Evolutionary conservation across 1,140 invertebrate species (phyloP).

Genomic region (Oedothorax gibbosus): DNA sequence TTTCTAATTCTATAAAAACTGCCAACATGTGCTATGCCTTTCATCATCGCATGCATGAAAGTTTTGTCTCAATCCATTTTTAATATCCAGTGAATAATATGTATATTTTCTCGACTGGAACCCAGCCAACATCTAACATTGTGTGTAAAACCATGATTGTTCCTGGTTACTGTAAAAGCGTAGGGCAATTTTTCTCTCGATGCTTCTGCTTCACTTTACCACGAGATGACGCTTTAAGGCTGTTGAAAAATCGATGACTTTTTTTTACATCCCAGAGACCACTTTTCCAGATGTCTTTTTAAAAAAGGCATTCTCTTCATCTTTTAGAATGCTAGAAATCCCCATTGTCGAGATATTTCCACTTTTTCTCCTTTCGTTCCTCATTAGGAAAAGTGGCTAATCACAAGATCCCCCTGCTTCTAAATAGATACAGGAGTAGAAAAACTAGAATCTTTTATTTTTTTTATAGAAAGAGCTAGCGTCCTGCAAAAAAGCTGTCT

Average conservation of each 20-base stretch:
- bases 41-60: conserved; percentile 2
- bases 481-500: conserved; percentile 8
- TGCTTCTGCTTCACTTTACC: neutral
- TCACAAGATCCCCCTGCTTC: conserved; percentile 11
- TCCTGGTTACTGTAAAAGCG: conserved; percentile 23
- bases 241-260: conserved; percentile 48
- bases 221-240: conserved; percentile 46
- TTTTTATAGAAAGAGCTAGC: neutral
- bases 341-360: conserved; percentile 43
- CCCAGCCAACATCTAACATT: conserved; percentile 35
- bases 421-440: conserved; percentile 30
- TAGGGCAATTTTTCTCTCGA: conserved; percentile 28
- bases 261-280: neutral
- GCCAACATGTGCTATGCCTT: no score
- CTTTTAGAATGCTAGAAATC: conserved; percentile 43
- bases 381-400: conserved; percentile 53
- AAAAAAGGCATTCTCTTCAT: conserved; percentile 41
- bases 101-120: conserved; percentile 33
- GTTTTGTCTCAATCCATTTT: conserved; percentile 39
- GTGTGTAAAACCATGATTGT: conserved; percentile 43
- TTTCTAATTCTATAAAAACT: no score
- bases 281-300: neutral
- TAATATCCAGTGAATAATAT: conserved; percentile 31
- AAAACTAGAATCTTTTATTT: conserved; percentile 5
- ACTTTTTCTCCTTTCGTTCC: conserved; percentile 34